Evolutionary conservation across 2,113 vertebrate species (phyloP).

Genomic region (Todiramphus saurophagus): DNA sequence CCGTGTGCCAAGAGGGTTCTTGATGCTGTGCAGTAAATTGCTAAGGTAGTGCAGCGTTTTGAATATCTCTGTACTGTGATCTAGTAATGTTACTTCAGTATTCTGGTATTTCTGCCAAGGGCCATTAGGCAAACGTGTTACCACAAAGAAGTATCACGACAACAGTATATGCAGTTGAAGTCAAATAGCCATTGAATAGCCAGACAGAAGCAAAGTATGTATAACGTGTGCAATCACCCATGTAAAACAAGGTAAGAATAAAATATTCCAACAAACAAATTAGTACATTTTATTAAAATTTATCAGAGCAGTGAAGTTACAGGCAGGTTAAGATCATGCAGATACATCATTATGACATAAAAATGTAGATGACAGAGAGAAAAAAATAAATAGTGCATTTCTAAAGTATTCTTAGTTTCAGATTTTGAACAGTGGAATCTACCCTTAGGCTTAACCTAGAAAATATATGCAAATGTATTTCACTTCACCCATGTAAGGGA

Average conservation of each 20-base stretch:
- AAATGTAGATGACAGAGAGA: not conserved
- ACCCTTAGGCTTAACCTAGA: not conserved
- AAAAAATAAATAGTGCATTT: not conserved
- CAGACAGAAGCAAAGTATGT: not conserved
- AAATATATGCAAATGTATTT: not conserved
- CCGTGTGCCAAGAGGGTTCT: slow-evolving; percentile 87
- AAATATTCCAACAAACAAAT: not conserved
- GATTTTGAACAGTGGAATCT: slow-evolving; percentile 14
- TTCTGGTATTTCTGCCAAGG: slow-evolving; percentile 89
- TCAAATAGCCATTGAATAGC: not conserved
- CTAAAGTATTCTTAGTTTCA: not conserved
- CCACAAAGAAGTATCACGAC: not conserved
- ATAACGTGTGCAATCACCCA: not conserved
- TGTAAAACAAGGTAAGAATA: not conserved
- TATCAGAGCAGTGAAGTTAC: not conserved
- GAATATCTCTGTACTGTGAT: slow-evolving; percentile 87
- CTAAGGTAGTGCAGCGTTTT: slow-evolving; percentile 91
- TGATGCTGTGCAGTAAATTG: slow-evolving; percentile 89
- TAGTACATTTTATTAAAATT: not conserved
- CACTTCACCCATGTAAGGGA: not conserved
- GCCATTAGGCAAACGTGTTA: slow-evolving; percentile 50
- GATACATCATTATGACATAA: not conserved
- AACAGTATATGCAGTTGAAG: not conserved
- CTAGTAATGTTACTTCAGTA: slow-evolving; percentile 81
- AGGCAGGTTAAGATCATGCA: not conserved